These are phyloP conservation scores for Daboia siamensis DNA, from an alignment of 2,113 vertebrate genomes.

Conservation along the genomic window DNA sequence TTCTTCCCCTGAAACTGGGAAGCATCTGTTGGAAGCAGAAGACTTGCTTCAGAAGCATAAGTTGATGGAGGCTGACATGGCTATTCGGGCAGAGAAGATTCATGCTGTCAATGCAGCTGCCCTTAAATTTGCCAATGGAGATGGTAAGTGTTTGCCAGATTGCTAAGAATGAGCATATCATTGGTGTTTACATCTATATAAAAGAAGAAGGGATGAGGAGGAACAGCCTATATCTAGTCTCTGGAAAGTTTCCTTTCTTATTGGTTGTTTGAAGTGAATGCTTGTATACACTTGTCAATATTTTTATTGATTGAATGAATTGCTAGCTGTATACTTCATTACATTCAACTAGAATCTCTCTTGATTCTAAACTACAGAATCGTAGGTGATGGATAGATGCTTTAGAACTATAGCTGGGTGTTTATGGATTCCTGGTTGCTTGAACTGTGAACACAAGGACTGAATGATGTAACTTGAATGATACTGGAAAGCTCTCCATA, in stretches of 20 bases:
- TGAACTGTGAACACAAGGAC: background rate
- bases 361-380: background rate
- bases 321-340: background rate
- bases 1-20: slow-evolving; percentile 85
- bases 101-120: slow-evolving; percentile 75
- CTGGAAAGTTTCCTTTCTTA: background rate
- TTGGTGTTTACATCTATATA: background rate
- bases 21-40: slow-evolving; percentile 92
- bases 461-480: background rate
- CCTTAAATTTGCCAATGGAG: slow-evolving; percentile 80
- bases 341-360: background rate
- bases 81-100: slow-evolving; percentile 86
- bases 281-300: background rate
- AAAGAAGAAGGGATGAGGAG: background rate
- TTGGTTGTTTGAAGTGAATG: background rate
- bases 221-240: background rate
- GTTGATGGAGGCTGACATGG: slow-evolving; percentile 87
- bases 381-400: background rate
- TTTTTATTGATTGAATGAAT: background rate
- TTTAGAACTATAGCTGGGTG: background rate
- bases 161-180: background rate
- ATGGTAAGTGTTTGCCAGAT: slow-evolving; percentile 72
- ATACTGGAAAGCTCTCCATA: background rate
- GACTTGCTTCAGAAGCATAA: slow-evolving; percentile 91
- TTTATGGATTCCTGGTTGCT: background rate